A percentile compares a stretch with the other conserved stretches of the same genome.
Conservation (phyloP, 2,113 vertebrate genomes). For the Chamaetylas fuelleborni region DNA sequence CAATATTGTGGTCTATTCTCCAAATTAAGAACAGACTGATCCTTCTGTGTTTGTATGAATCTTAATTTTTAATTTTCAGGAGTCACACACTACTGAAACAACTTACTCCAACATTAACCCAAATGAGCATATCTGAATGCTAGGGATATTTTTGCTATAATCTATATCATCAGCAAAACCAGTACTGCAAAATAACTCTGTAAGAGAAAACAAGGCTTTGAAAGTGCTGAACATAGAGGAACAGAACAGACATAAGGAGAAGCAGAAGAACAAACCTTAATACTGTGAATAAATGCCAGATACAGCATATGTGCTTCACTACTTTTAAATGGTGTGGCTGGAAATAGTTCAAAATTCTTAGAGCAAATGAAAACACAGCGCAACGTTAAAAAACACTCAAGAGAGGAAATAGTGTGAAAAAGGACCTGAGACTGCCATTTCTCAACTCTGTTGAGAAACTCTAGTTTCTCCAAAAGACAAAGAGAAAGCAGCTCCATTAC, state of each 20-base stretch:
- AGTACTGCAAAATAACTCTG: background rate
- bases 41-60: background rate
- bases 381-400: conserved; percentile 17
- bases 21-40: background rate
- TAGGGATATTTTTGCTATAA: background rate
- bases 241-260: background rate
- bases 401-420: background rate
- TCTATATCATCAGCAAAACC: background rate
- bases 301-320: background rate
- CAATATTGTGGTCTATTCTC: background rate
- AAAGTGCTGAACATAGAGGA: background rate
- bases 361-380: background rate
- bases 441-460: background rate
- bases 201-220: background rate
- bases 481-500: background rate
- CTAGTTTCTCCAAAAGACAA: background rate
- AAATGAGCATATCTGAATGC: background rate
- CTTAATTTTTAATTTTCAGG: background rate
- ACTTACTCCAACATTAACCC: background rate
- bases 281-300: background rate
- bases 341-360: conserved; percentile 22
- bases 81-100: background rate
- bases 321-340: conserved; percentile 29
- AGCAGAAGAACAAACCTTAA: background rate
- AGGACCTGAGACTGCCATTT: background rate